Evolutionary conservation across 2,113 vertebrate genomes (phyloP).

Genomic region (Catagonus wagneri): DNA sequence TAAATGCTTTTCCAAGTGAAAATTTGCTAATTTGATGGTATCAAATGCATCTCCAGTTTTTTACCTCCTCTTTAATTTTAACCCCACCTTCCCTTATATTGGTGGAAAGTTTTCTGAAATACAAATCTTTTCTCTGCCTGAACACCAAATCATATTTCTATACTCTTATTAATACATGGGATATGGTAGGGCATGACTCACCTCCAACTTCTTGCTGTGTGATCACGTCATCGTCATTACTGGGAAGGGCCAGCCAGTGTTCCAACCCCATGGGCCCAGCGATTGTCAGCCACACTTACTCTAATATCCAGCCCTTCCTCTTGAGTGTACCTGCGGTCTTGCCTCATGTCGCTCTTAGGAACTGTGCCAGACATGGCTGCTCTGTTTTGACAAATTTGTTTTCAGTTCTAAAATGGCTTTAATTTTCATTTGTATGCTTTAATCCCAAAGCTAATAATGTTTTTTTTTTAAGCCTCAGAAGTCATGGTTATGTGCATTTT

Average conservation of each 20-base stretch:
- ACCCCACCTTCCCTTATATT: background rate
- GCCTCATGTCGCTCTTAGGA: background rate
- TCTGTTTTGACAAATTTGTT: background rate
- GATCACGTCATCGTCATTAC: background rate
- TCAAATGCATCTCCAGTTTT: background rate
- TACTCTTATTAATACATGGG: constrained; percentile 40
- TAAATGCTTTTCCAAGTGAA: background rate
- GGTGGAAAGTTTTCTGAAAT: constrained; percentile 8
- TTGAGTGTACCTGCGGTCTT: background rate
- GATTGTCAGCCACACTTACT: background rate
- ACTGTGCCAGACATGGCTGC: background rate
- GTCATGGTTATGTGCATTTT: background rate
- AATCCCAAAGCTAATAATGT: background rate
- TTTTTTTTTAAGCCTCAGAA: background rate
- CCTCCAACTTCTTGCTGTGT: background rate
- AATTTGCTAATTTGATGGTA: background rate
- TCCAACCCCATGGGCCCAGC: background rate
- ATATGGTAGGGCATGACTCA: background rate
- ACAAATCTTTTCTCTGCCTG: constrained; percentile 13
- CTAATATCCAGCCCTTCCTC: background rate
- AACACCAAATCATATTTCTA: constrained; percentile 17
- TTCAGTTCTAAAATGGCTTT: background rate
- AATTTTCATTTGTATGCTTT: background rate
- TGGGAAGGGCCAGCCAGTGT: background rate
- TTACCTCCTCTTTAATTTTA: background rate